Percentiles rank a stretch among this genome's conserved stretches.
phyloP scores from a whole-genome alignment of 92 coral and sea anemone genomes.

The Umimayanthus chanpuru region DNA sequence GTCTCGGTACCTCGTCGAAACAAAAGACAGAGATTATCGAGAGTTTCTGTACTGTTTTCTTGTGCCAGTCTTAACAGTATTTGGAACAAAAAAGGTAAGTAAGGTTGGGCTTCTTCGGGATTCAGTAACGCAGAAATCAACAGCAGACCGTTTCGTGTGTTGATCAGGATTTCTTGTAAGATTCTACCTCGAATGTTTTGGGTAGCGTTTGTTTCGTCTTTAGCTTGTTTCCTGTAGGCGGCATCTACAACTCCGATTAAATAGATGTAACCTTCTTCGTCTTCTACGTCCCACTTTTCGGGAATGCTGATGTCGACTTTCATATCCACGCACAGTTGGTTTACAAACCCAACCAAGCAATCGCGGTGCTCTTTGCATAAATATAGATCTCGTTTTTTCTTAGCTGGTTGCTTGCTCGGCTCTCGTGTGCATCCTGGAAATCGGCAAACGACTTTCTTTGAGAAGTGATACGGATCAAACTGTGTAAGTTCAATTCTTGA shows the following conservation, averaged over 20 bases:
- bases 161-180: slow-evolving; percentile 14
- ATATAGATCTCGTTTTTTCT: neutral
- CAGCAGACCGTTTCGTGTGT: neutral
- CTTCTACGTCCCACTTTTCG: neutral
- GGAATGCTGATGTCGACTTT: slow-evolving; percentile 7
- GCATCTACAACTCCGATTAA: slow-evolving; percentile 6
- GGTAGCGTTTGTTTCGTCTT: neutral
- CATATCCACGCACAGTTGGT: neutral
- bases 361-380: neutral
- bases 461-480: slow-evolving; percentile 17
- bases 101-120: neutral
- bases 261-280: neutral
- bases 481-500: neutral
- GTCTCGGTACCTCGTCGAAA: neutral
- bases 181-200: neutral
- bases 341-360: neutral
- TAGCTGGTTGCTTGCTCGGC: neutral
- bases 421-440: slow-evolving; percentile 6
- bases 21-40: neutral
- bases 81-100: neutral
- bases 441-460: neutral
- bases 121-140: neutral
- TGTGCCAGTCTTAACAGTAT: neutral
- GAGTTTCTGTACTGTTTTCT: neutral
- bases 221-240: slow-evolving; percentile 10